phyloP scores from a whole-genome alignment of 1,140 invertebrate genomes.

The Drosophila baimaii region DNA sequence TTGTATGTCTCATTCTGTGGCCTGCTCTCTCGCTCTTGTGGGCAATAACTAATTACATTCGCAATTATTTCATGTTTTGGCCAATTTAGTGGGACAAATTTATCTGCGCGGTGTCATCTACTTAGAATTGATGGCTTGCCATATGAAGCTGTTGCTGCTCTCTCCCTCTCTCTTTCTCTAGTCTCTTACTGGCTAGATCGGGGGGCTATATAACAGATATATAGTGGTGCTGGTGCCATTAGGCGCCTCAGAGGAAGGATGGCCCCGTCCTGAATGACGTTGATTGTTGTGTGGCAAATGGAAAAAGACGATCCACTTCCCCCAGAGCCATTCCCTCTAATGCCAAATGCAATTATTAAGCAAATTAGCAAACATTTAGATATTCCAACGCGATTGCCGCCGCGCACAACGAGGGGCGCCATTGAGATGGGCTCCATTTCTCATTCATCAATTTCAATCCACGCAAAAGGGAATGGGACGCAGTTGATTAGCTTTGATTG shows the following conservation, averaged over 20 bases:
- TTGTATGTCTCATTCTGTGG: constrained; percentile 39
- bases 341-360: constrained; percentile 79
- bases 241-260: constrained; percentile 46
- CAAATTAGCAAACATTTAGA: constrained; percentile 80
- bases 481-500: constrained; percentile 69
- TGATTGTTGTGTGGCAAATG: constrained; percentile 74
- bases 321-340: constrained; percentile 44
- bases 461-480: constrained; percentile 20
- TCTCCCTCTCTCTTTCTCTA: constrained; percentile 40
- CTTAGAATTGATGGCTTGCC: constrained; percentile 84
- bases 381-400: constrained; percentile 61
- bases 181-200: constrained; percentile 31
- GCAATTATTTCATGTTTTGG: constrained; percentile 85
- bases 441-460: constrained; percentile 64
- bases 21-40: constrained; percentile 75
- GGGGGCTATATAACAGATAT: constrained; percentile 10
- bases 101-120: constrained; percentile 84
- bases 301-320: constrained; percentile 56
- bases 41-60: constrained; percentile 84
- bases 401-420: constrained; percentile 64
- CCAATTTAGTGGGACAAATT: constrained; percentile 84
- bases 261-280: constrained; percentile 57
- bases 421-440: constrained; percentile 58
- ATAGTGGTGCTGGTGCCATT: constrained; percentile 49
- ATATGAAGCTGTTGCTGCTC: constrained; percentile 59